Evolutionary conservation across 2,113 vertebrate species (phyloP).

Genomic region (Struthidea cinerea): DNA sequence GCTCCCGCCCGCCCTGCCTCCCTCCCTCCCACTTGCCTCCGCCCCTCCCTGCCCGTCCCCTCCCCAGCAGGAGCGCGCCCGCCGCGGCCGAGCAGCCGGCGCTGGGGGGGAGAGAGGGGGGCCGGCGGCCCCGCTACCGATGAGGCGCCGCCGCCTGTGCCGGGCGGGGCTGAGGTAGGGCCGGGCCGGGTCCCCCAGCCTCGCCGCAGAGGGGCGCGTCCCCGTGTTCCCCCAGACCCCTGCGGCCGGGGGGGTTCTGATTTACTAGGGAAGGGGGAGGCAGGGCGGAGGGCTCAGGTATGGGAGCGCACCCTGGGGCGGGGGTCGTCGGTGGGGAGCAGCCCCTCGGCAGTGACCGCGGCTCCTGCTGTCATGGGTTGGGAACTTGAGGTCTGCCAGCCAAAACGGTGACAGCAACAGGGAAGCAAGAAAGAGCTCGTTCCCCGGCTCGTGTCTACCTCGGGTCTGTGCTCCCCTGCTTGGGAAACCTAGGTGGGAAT

Average conservation of each 20-base stretch:
- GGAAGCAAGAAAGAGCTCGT: not conserved
- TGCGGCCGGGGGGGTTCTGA: not conserved
- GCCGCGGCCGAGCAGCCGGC: slow-evolving; percentile 3
- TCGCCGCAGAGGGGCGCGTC: not conserved
- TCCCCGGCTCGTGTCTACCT: not conserved
- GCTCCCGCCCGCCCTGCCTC: not conserved
- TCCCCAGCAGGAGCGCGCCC: slow-evolving; percentile 52
- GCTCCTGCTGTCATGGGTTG: not conserved
- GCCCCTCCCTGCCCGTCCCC: slow-evolving; percentile 10
- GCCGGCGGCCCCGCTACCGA: not conserved
- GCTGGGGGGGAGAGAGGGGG: not conserved
- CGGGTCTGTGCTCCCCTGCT: not conserved
- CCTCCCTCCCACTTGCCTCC: not conserved
- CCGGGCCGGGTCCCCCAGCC: not conserved
- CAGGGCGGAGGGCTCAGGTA: not conserved
- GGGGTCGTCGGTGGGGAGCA: not conserved
- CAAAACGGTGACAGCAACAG: not conserved
- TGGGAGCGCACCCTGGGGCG: not conserved
- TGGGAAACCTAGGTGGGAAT: not conserved
- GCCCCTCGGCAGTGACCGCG: not conserved
- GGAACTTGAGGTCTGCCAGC: not conserved
- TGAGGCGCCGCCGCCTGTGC: not conserved
- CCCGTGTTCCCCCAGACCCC: not conserved
- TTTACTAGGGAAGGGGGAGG: not conserved
- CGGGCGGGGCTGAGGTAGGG: not conserved